Evolutionary conservation across 1,140 invertebrate species (phyloP), one percentile per base, ranked within the genome.

Genomic region (Homalodisca vitripennis): DNA sequence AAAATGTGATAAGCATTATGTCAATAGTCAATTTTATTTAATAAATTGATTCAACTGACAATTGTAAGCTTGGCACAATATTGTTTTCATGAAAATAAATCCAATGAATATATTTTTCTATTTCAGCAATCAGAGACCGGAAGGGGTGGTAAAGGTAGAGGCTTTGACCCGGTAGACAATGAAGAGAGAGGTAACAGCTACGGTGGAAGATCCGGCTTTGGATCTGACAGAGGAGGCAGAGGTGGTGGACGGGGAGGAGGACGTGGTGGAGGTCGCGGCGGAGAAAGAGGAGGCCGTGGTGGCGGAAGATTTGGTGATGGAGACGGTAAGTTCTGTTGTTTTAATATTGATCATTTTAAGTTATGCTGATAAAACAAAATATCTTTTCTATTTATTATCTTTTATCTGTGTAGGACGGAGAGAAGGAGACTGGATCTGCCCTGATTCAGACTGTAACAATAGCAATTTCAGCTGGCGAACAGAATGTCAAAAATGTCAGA

Each of bases 401-500:
- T 53, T 12, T 53, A 3, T 22, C 6, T 17, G 6, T 53, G 12
- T 53, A 53, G 22, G 48, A 14, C 10, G 48, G 6, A 12, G 48
- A 53, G 48, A 53, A 6, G 48, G 48, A 20, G 48, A 53, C 20
- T 53, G 48, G 48, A 53, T 12, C 20, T 53, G 48, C 48, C 34
- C 34, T 41, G 17, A 41, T 41, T 41, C 34, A 10, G 48, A 53
- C 3, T 53, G 48, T 22, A 22, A 22, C 48, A 12, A 53, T 22
- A 53, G 22, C 48, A 53, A 53, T 22, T 53, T 12, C 3, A 20
- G 12, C 12, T 53, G 12, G 22, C 48, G 48, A 12, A 12, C 6
- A 22, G 3, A 53, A 12, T 53, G 48, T 20, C 48, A 53, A 22
- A 53, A 53, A 53, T 53, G 48, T 22, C 10, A 53, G 12, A 53